Percentiles rank a stretch among this genome's conserved stretches.
These are phyloP conservation scores for Hylyphantes graminicola DNA, from an alignment of 1,140 invertebrate species.

Conservation along the genomic window DNA sequence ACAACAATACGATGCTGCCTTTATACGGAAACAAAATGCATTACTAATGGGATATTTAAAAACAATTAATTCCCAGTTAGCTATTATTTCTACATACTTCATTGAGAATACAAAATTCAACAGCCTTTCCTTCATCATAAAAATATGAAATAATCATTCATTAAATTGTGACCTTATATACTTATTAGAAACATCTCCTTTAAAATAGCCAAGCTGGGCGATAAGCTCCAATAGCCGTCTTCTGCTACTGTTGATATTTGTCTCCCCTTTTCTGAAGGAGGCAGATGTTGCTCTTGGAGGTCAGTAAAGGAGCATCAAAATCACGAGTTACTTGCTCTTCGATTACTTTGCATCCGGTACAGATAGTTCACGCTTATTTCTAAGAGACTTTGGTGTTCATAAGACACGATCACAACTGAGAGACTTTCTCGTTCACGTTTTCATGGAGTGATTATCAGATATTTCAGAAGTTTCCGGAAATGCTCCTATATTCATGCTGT, in stretches of 20 bases:
- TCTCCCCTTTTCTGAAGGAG: slow-evolving; percentile 26
- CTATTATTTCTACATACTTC: too few species aligned
- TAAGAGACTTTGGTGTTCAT: too few species aligned
- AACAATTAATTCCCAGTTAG: too few species aligned
- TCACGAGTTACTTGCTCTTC: slow-evolving; percentile 33
- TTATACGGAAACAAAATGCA: too few species aligned
- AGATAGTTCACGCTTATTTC: slow-evolving; percentile 11
- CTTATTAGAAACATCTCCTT: not conserved
- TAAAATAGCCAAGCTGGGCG: not conserved
- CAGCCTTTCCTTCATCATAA: too few species aligned
- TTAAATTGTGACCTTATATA: not conserved
- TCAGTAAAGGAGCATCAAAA: slow-evolving; percentile 30
- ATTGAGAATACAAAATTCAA: too few species aligned
- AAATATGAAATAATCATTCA: too few species aligned
- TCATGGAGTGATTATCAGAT: too few species aligned
- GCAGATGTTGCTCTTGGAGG: slow-evolving; percentile 45
- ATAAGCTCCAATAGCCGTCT: slow-evolving; percentile 7
- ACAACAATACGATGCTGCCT: too few species aligned
- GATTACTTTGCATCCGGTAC: slow-evolving; percentile 32
- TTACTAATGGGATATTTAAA: too few species aligned
- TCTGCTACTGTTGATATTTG: slow-evolving; percentile 33
- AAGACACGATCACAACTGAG: too few species aligned
- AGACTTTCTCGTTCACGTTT: too few species aligned
- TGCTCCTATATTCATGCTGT: not conserved
- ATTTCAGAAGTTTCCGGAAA: slow-evolving; percentile 8